Base-by-base conservation (phyloP, 2,113 vertebrate genomes). In the Menura novaehollandiae region DNA sequence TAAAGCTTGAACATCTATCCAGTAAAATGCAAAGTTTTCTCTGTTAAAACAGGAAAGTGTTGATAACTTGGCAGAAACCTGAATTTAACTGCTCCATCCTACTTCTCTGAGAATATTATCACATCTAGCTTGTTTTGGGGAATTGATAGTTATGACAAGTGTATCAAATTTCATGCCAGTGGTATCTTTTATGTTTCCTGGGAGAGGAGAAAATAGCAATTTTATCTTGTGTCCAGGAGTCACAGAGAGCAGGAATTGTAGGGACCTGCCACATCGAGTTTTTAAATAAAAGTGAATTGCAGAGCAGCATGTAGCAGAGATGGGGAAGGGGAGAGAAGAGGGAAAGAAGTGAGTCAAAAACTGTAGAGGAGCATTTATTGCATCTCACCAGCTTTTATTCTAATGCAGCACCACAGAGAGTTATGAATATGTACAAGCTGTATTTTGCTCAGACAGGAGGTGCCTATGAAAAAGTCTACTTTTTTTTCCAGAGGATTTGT, bases 381-480 rank as follows among this genome's bases (percentile, higher is more conserved):
- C 77, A 68, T 97, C 72, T 97, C 72, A 67, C 63, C 82, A 95
- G 92, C 78, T 96, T 94, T 96, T 95, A 85, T 87, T 96, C 80
- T 95, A 93, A 67, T 92, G 80, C 55, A 94, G 81, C 76, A 72
- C 51, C 26, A 22, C 24, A 44, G 86, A 95, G 68, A 81, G 86
- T 89, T 95, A 96, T 96, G 96, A 97, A 97, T 97, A 97, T 97
- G 95, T 95, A 97, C 94, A 94, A 94, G 75, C 87, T 91, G 68
- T 60, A 81, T 94, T 96, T 97, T 96, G 68, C 95, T 98, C 91
- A 91, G 95, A 84, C 20, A 28, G 94, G 96, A 97, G 95, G 85
- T 94, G 94, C 94, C 93, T 96, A 32, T 95, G 91, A 88, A 94
- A 89, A 93, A 75, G 80, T 89, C 89, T 96, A 55, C 68, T 93